Conservation (phyloP, 2,113 vertebrate species). For the Nothobranchius kuhntae region DNA sequence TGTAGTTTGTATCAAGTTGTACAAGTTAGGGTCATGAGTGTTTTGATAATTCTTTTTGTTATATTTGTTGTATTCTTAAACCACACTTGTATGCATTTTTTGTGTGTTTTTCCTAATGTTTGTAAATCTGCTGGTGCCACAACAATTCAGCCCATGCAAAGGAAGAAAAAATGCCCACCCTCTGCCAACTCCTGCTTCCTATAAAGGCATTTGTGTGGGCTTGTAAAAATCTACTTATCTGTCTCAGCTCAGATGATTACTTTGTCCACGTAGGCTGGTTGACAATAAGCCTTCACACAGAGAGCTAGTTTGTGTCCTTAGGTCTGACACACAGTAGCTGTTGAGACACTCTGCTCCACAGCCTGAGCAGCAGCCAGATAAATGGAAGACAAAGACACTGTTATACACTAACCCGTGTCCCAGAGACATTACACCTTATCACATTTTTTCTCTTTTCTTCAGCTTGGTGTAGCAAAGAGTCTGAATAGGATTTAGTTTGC, state of each 20-base stretch:
- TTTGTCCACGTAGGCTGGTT: slow-evolving; percentile 54
- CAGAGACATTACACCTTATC: slow-evolving; percentile 63
- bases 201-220: slow-evolving; percentile 33
- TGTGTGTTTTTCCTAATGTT: background rate
- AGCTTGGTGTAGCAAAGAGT: slow-evolving; percentile 30
- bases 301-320: slow-evolving; percentile 58
- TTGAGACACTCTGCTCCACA: slow-evolving; percentile 57
- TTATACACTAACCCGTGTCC: slow-evolving; percentile 63
- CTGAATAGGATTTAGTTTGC: slow-evolving; percentile 36
- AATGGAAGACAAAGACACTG: slow-evolving; percentile 71
- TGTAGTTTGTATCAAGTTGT: slow-evolving; percentile 48
- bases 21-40: slow-evolving; percentile 12
- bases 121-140: slow-evolving; percentile 3
- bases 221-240: slow-evolving; percentile 56
- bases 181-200: slow-evolving; percentile 35
- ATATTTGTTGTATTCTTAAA: slow-evolving; percentile 22
- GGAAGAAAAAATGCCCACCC: slow-evolving; percentile 18
- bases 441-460: slow-evolving; percentile 49
- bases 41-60: background rate
- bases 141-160: background rate
- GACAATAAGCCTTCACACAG: slow-evolving; percentile 59
- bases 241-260: slow-evolving; percentile 57
- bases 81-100: background rate
- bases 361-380: slow-evolving; percentile 65
- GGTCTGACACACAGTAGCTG: slow-evolving; percentile 63